These are phyloP conservation scores for Choreutis nemorana DNA, from an alignment of 2,888 invertebrate genomes.

Conservation along the genomic window DNA sequence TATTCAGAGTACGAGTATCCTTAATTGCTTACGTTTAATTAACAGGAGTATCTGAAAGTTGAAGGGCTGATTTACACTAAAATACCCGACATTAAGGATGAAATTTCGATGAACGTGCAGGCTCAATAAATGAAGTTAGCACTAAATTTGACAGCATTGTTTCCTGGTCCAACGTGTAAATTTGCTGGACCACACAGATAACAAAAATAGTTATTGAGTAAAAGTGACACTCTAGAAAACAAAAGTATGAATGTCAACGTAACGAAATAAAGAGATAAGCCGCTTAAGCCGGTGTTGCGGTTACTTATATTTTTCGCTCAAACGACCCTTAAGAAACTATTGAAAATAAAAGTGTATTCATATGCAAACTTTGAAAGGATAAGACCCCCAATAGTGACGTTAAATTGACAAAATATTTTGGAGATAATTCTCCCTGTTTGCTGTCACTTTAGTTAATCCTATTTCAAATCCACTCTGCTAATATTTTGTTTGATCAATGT, in stretches of 20 bases:
- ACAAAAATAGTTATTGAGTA: slow-evolving; percentile 13
- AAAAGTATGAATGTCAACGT: slow-evolving; percentile 18
- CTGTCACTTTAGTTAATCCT: too few relatives aligned
- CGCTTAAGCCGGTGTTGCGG: slow-evolving; percentile 34
- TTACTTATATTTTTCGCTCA: slow-evolving; percentile 42
- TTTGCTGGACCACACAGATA: slow-evolving; percentile 1
- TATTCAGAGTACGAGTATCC: too few relatives aligned
- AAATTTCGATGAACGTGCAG: too few relatives aligned
- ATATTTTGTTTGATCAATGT: too few relatives aligned
- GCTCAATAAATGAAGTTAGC: too few relatives aligned
- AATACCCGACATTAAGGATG: too few relatives aligned
- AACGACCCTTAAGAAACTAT: slow-evolving; percentile 24
- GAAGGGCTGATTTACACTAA: too few relatives aligned
- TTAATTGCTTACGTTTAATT: too few relatives aligned
- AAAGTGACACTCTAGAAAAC: slow-evolving; percentile 28
- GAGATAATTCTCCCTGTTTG: slow-evolving; percentile 27
- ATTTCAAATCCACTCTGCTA: too few relatives aligned
- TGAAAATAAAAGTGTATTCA: slow-evolving; percentile 35
- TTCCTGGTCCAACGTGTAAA: slow-evolving; percentile 2
- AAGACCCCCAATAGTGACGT: slow-evolving; percentile 54
- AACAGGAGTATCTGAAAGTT: too few relatives aligned
- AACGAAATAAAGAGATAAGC: slow-evolving; percentile 23
- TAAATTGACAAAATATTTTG: slow-evolving; percentile 59
- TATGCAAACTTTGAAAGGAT: slow-evolving; percentile 25
- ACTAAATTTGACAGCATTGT: too few relatives aligned